Base-by-base conservation (phyloP, 2,797 vertebrate species). In the Molossus alvarezi region DNA sequence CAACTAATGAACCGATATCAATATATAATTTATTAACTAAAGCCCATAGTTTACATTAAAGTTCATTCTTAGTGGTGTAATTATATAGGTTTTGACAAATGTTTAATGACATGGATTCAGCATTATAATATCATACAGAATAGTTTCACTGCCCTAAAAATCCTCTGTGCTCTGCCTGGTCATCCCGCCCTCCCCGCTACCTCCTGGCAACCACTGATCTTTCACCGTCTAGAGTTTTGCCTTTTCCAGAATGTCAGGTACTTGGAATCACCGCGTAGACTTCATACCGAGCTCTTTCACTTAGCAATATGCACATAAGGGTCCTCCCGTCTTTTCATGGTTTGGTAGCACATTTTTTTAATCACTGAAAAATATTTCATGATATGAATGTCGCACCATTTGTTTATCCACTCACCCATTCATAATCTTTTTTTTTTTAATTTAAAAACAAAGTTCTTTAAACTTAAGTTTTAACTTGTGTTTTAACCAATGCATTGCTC, bases 231-330 rank as follows among this genome's bases (percentile, higher is more conserved):
- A 84, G 48, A 77, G 33, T 57, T 90, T 81, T 79, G 14, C 14
- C n/a, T 60, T 97, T 91, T 86, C 21, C n/a, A 86, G 73, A 95
- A 77, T 69, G 4, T 48, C 67, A 77, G 20, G 27, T 83, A 29
- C 53, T 57, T 51, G 62, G 45, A 76, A 60, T 84, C n/a, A 88
- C 3, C 23, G 15, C 12, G 6, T 9, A 73, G 3, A 14, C 6
- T 51, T 55, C 51, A 58, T 15, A 37, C 7, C 48, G 69, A 18
- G 5, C 62, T 73, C 45, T 77, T 83, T 71, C 15, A 62, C 48
- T 80, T 58, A 51, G 8, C 15, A 65, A 51, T 48, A 29, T 17
- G 4, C 29, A 55, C 60, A 87, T 48, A n/a, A 82, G 62, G 21
- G n/a, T 69, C 41, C 9, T n/a, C n/a, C 57, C 14, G 9, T 72